Conservation (phyloP, 2,888 invertebrate species). For the Harpagoxenus sublaevis region DNA sequence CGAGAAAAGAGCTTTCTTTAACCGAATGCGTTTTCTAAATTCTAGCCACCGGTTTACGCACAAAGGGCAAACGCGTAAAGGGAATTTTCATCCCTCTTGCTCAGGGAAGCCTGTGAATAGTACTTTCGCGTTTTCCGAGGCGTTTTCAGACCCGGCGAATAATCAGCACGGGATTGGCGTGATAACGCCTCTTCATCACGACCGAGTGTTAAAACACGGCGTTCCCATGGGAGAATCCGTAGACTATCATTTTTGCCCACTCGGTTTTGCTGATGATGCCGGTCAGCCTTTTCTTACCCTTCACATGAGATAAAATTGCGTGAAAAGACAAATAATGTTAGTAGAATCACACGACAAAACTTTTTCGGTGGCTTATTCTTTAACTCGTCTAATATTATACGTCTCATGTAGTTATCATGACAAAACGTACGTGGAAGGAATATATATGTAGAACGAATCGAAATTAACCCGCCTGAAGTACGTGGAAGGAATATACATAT, state of each 20-base stretch:
- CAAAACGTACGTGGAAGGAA: background rate
- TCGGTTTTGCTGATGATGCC: constrained; percentile 58
- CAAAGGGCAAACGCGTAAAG: background rate
- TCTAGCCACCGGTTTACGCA: background rate
- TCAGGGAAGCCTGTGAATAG: background rate
- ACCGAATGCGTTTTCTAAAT: background rate
- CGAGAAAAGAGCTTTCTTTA: background rate
- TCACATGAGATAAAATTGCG: constrained; percentile 46
- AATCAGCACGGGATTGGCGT: constrained; percentile 52
- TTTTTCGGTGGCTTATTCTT: constrained; percentile 27
- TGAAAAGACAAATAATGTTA: constrained; percentile 56
- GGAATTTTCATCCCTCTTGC: background rate
- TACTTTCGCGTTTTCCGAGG: background rate
- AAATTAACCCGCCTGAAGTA: background rate
- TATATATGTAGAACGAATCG: background rate
- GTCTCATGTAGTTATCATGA: background rate
- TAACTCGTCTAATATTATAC: background rate
- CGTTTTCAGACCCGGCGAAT: constrained; percentile 21
- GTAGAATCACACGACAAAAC: constrained; percentile 38
- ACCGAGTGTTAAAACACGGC: constrained; percentile 50
- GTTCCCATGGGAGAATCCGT: constrained; percentile 48
- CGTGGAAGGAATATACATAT: too few relatives aligned
- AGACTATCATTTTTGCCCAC: constrained; percentile 55
- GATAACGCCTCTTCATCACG: constrained; percentile 58
- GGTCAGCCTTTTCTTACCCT: background rate